Evolutionary conservation across 2,113 vertebrate species (phyloP).

Genomic region (Heloderma charlesbogerti): DNA sequence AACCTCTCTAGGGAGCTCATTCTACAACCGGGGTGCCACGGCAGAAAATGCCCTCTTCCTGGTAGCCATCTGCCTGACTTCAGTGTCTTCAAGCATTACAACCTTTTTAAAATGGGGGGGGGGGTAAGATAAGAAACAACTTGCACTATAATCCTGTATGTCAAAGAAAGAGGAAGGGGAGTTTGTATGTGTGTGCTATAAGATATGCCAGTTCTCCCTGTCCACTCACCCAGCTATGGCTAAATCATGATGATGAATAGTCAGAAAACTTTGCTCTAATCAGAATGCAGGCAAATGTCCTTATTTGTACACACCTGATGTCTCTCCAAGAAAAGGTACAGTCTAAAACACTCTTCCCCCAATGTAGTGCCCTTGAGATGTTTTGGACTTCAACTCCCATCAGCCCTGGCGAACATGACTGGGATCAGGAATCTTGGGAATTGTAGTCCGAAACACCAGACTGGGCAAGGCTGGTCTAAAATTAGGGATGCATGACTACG

Average conservation of each 20-base stretch:
- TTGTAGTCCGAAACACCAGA: no score
- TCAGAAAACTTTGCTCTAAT: neutral
- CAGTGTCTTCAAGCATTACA: neutral
- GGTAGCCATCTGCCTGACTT: no score
- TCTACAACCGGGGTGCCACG: no score
- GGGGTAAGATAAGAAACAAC: neutral
- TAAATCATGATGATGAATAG: no score
- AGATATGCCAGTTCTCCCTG: neutral
- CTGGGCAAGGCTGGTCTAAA: conserved; percentile 11
- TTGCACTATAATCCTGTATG: neutral
- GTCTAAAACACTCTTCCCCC: neutral
- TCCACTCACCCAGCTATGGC: neutral
- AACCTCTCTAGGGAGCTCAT: no score
- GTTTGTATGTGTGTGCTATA: neutral
- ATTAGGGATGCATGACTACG: conserved; percentile 68
- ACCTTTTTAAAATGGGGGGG: neutral
- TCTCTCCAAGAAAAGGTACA: conserved; percentile 53
- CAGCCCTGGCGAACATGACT: no score
- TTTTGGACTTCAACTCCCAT: no score
- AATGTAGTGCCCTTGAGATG: no score
- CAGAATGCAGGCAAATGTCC: neutral
- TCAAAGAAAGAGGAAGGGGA: no score
- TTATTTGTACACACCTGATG: neutral
- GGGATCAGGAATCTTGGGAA: no score
- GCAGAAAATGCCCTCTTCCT: no score